phyloP scores from a whole-genome alignment of 2,113 vertebrate genomes.

The Sula dactylatra region DNA sequence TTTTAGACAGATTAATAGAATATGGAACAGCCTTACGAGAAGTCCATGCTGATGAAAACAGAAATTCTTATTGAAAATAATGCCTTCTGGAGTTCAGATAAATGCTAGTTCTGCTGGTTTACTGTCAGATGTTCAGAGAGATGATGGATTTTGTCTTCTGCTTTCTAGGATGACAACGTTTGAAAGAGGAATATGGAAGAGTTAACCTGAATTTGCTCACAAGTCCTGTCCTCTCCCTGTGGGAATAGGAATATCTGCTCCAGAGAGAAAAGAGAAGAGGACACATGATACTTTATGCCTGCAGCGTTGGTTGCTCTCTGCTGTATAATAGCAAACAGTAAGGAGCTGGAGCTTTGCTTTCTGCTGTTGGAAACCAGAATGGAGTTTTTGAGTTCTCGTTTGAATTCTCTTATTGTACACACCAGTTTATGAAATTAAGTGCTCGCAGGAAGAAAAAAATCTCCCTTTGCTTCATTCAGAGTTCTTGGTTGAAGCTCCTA shows the following conservation, averaged over 20 bases:
- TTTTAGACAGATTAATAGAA: slow-evolving; percentile 10
- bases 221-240: background rate
- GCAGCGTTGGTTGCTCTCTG: background rate
- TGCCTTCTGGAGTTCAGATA: background rate
- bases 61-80: background rate
- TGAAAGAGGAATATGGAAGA: background rate
- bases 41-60: background rate
- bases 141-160: background rate
- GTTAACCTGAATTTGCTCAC: background rate
- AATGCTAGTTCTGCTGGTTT: background rate
- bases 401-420: background rate
- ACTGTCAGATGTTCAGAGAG: background rate
- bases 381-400: background rate
- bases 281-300: background rate
- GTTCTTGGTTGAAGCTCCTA: background rate
- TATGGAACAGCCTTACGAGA: background rate
- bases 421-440: background rate
- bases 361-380: background rate
- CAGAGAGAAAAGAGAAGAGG: background rate
- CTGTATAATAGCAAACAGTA: background rate
- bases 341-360: background rate
- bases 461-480: background rate
- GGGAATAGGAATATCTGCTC: background rate
- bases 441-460: background rate
- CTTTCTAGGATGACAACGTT: background rate